These are phyloP conservation scores for Mimumesa dahlbomi DNA, from an alignment of 2,888 invertebrate genomes.

Conservation along the genomic window DNA sequence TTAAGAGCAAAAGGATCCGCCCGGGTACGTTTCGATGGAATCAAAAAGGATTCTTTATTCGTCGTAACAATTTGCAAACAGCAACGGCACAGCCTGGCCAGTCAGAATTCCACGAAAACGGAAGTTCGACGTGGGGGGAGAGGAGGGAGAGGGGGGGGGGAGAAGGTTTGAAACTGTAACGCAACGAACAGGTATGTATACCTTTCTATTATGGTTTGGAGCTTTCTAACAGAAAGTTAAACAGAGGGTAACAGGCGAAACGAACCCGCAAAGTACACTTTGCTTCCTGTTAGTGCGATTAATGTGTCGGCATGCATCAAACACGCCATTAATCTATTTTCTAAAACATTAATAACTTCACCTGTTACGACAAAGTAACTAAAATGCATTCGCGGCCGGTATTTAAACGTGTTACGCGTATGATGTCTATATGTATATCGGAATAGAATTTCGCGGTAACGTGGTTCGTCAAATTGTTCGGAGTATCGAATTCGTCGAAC, in stretches of 20 bases:
- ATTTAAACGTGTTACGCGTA: not conserved
- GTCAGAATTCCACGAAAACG: constrained; percentile 10
- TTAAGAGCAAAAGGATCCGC: too few relatives aligned
- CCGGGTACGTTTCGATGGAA: too few relatives aligned
- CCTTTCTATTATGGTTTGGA: constrained; percentile 39
- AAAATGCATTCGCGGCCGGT: constrained; percentile 11
- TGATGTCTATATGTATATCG: constrained; percentile 10
- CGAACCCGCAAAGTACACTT: constrained; percentile 49
- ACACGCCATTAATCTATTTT: constrained; percentile 39
- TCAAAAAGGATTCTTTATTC: not conserved
- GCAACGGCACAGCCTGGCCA: not conserved
- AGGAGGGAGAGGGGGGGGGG: not conserved
- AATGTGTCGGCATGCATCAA: constrained; percentile 31
- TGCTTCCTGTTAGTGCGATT: constrained; percentile 38
- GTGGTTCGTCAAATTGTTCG: constrained; percentile 19
- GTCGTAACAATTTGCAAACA: constrained; percentile 1
- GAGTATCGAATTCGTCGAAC: too few relatives aligned
- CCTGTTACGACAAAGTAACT: constrained; percentile 20
- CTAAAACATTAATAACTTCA: constrained; percentile 35
- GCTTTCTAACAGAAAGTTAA: constrained; percentile 50
- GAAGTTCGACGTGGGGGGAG: constrained; percentile 13
- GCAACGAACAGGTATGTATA: constrained; percentile 37
- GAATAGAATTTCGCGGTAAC: constrained; percentile 22
- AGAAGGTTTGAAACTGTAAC: constrained; percentile 35
- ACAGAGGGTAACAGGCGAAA: constrained; percentile 47